phyloP scores from a whole-genome alignment of 1,140 invertebrate genomes.

The Meloidogyne floridensis region DNA sequence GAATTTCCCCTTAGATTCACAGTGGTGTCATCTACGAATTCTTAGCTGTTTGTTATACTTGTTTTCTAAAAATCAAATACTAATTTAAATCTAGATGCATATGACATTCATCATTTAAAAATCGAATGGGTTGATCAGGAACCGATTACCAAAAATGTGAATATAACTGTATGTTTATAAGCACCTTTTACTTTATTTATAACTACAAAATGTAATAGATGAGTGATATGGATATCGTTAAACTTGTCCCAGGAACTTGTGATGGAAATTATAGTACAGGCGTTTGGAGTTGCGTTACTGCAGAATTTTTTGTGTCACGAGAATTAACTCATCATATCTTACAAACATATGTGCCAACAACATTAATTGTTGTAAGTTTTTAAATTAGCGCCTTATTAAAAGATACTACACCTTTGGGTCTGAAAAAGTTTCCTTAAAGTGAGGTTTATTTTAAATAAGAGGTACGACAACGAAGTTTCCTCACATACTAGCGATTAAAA shows the following conservation, averaged over 20 bases:
- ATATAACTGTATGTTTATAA: slow-evolving; percentile 49
- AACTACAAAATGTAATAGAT: not conserved
- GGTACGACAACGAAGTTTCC: too few species aligned
- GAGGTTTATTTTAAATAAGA: too few species aligned
- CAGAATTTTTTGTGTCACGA: slow-evolving; percentile 81
- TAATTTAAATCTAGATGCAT: slow-evolving; percentile 52
- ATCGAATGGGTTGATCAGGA: slow-evolving; percentile 56
- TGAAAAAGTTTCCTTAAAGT: too few species aligned
- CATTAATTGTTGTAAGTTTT: slow-evolving; percentile 16
- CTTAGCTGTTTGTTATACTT: slow-evolving; percentile 69
- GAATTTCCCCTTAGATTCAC: slow-evolving; percentile 63
- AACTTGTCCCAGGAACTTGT: slow-evolving; percentile 57
- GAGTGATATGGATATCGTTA: slow-evolving; percentile 57
- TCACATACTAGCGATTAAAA: too few species aligned
- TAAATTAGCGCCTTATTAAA: too few species aligned
- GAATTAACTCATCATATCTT: slow-evolving; percentile 82
- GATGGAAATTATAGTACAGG: slow-evolving; percentile 63
- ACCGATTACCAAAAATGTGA: slow-evolving; percentile 57
- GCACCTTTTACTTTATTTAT: not conserved
- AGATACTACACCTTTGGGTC: too few species aligned
- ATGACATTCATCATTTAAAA: slow-evolving; percentile 58
- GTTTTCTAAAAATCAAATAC: not conserved
- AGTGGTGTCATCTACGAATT: slow-evolving; percentile 73
- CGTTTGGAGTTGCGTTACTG: slow-evolving; percentile 71
- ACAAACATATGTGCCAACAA: slow-evolving; percentile 82